A percentile compares a stretch with the other conserved stretches of the same genome.
These are phyloP conservation scores for Phenganax subtilis DNA, from an alignment of 92 coral and sea anemone genomes.

Conservation along the genomic window DNA sequence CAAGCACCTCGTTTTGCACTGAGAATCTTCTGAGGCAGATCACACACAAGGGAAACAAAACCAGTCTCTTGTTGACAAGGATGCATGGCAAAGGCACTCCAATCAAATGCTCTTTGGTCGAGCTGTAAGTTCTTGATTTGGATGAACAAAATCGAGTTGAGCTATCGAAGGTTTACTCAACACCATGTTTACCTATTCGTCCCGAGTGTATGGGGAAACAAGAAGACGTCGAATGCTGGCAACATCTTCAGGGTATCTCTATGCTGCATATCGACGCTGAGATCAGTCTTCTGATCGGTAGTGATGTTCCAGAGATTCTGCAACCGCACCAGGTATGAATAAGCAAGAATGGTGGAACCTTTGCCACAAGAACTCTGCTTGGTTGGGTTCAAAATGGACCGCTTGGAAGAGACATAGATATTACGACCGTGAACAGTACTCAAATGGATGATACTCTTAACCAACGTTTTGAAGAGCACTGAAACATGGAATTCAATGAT, in stretches of 20 bases:
- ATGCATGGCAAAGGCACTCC: conserved; percentile 12
- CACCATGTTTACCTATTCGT: conserved; percentile 16
- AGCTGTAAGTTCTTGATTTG: conserved; percentile 28
- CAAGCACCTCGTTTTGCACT: conserved; percentile 41
- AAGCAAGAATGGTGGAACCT: conserved; percentile 39
- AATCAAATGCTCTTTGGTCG: conserved; percentile 15
- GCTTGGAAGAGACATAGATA: conserved; percentile 33
- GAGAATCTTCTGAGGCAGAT: conserved; percentile 31
- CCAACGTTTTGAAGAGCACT: conserved; percentile 42
- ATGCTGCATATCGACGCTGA: conserved; percentile 32
- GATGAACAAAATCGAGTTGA: conserved; percentile 14
- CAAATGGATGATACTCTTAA: conserved; percentile 26
- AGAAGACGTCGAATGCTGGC: conserved; percentile 46
- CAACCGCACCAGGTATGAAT: conserved; percentile 20
- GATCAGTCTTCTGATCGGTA: conserved; percentile 38
- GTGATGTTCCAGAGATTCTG: conserved; percentile 30
- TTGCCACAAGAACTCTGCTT: conserved; percentile 45
- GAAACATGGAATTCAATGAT: conserved; percentile 43
- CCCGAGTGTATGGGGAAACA: conserved; percentile 9
- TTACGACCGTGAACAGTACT: conserved; percentile 23
- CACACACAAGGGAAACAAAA: conserved; percentile 7
- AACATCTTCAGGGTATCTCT: conserved; percentile 26
- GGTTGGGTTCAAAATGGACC: conserved; percentile 61
- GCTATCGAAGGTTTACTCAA: conserved; percentile 32
- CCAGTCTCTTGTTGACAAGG: conserved; percentile 35